Base-by-base conservation (phyloP, 2,797 vertebrate species). In the Chloroceryle amazona region DNA sequence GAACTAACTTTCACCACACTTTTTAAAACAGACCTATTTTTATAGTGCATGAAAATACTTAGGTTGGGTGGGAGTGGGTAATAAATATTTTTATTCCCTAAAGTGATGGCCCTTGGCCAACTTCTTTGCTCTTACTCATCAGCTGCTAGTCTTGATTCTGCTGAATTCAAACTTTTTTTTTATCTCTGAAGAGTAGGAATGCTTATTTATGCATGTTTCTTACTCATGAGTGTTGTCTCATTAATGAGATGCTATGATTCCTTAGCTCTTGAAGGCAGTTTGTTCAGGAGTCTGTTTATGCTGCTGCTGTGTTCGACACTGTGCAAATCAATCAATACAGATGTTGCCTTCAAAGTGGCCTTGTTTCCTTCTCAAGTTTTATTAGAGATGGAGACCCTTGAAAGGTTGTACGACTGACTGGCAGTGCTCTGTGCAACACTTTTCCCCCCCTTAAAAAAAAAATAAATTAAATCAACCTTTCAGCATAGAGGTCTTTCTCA, bases 31-130 rank as follows among this genome's bases (percentile, higher is more conserved):
- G 25, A 12, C 46, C 61, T 75, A 5, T 93, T 91, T 94, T 95
- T 91, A 46, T 44, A 60, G 57, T 42, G 41, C 46, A 17, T 58
- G 70, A 72, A 92, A 91, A 93, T 86, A 58, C 44, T 89, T 74
- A 28, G 49, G 61, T 29, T 55, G 90, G 84, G 83, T 95, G 90
- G 86, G 83, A 92, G 47, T 65, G 3, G 2, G 65, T 78, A 84
- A 35, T 92, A 86, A 92, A 91, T 95, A 84, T 9, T 89, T 95
- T 55, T 91, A 87, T 92, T 95, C 93, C 78, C 89, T 58, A 1
- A 91, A 72, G 70, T 39, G 13, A 18, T 93, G 80, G 80, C 81
- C 76, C n/a, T 89, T 66, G 28, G 81, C 90, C 91, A 96, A 0
- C 33, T 86, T 93, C 42, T 81, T 23, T 3, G 4, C 19, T 81